These are phyloP conservation scores for Xylocopa sonorina DNA, from an alignment of 1,140 invertebrate genomes.

Conservation along the genomic window DNA sequence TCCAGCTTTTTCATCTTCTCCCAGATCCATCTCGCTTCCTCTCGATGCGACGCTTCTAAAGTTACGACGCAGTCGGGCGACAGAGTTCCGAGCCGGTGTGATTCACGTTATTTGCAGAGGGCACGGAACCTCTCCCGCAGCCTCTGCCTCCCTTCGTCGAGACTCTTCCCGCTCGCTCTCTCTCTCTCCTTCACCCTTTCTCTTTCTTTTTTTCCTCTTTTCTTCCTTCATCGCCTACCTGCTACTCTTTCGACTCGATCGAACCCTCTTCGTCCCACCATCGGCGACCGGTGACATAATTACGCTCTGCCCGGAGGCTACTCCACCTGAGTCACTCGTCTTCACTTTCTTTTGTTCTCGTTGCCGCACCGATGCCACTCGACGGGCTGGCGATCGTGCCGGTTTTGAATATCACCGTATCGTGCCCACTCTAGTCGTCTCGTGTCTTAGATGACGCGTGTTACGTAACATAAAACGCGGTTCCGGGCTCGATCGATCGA, in stretches of 20 bases:
- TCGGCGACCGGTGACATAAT: slow-evolving; percentile 73
- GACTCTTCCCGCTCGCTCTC: no score
- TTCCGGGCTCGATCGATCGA: slow-evolving; percentile 30
- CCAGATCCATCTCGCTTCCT: not conserved
- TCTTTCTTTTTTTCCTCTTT: no score
- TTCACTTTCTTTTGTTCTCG: slow-evolving; percentile 61
- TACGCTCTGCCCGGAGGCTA: slow-evolving; percentile 63
- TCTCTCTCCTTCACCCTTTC: not conserved
- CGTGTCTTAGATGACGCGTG: slow-evolving; percentile 36
- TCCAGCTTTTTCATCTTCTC: slow-evolving; percentile 23
- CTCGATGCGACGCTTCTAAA: slow-evolving; percentile 29
- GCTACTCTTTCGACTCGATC: slow-evolving; percentile 49
- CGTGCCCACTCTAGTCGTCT: slow-evolving; percentile 1
- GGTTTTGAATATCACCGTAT: slow-evolving; percentile 41
- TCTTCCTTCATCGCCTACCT: not conserved
- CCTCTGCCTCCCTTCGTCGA: slow-evolving; percentile 21
- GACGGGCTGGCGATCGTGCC: slow-evolving; percentile 6
- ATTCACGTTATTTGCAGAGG: slow-evolving; percentile 70
- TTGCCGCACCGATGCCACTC: slow-evolving; percentile 38
- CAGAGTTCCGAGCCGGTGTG: slow-evolving; percentile 41
- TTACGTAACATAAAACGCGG: slow-evolving; percentile 35
- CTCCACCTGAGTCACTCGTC: slow-evolving; percentile 70
- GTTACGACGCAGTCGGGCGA: slow-evolving; percentile 36
- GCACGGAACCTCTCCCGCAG: slow-evolving; percentile 24
- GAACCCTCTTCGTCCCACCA: slow-evolving; percentile 38